Evolutionary conservation across 2,797 vertebrate species (phyloP), one percentile per base, ranked within the genome.

Genomic region (Halcyon smyrnensis): DNA sequence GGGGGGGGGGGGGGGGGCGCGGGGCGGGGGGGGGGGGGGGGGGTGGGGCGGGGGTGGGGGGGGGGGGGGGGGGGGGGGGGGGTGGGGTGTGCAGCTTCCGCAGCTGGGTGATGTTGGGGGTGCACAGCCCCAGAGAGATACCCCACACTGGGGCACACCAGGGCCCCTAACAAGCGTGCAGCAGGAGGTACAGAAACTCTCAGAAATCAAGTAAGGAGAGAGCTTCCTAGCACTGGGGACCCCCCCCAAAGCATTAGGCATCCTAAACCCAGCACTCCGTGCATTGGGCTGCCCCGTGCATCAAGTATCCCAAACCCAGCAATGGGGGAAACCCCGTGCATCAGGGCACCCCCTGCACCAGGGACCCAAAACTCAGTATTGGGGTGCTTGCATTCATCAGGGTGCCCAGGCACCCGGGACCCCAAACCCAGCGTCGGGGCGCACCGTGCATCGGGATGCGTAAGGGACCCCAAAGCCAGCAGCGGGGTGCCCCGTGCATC

Each of bases 401-500:
- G 15, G 9, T 43, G 27, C 41, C 53, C 65, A 20, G 5, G 24
- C 53, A 21, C 12, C 9, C 9, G 54, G 15, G 5, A 43, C 8
- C 60, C 57, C 62, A 75, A 78, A 32, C n/a, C 23, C 36, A 15
- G 27, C 18, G 39, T 2, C 8, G 1, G 36, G 32, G 6, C 3
- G 1, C 20, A 5, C 11, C 8, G 1, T 5, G 45, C 85, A 36
- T 8, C 43, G 5, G 27, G 6, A 5, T 5, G 6, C 36, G 12
- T 27, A 51, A 27, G 50, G 20, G 4, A 43, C 17, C 71, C 43
- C 68, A n/a, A 25, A 56, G 6, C 3, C 75, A 32, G 30, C 41
- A 18, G 13, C 4, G 10, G 28, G 8, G 15, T 34, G 8, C 19
- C 19, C 79, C 15, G 11, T 1, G 15, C 75, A 32, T 3, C 15